Base-by-base conservation (phyloP, 2,113 vertebrate genomes). In the Petromus typicus region DNA sequence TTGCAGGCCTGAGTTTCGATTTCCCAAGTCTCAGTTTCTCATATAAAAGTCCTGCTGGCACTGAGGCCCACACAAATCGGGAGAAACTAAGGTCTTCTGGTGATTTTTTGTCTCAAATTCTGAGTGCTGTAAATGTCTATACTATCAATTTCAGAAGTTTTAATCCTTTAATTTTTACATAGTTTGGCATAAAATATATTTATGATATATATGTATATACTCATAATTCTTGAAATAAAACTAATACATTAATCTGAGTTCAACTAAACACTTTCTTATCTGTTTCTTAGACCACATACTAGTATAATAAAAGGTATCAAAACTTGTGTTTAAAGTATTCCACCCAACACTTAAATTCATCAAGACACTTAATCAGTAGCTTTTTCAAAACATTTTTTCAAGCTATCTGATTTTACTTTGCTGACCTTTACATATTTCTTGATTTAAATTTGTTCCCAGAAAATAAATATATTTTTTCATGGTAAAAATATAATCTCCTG, bases 401-500 rank as follows among this genome's bases (percentile, higher is more conserved):
- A n/a, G 27, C 13, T 71, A 76, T 14, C 32, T 73, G 75, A 94
- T 87, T 95, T 32, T 90, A 85, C 37, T 86, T 86, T 78, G 14
- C 61, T 37, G 10, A 4, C 51, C 85, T 80, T 90, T 45, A 94
- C 34, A 14, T 75, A 84, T 73, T 86, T 91, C 9, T 12, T 91
- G 32, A 32, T 59, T 73, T 61, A 86, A 91, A 96, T 90, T 11
- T 90, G n/a, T 87, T 89, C 43, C 59, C 84, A 14, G 5, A 93
- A 48, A 34, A 63, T 20, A 94, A 20, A 63, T 79, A 91, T 83
- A 95, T 84, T 91, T 16, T 82, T 64, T 85, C 88, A 87, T 40
- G 82, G 34, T 0, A n/a, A 59, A 25, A 86, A 80, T 75, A 40
- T 34, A 45, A 51, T 73, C 82, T 95, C 61, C 11, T 91, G 51